Conservation (phyloP, 2,113 vertebrate species). For the Pontoporia blainvillei region DNA sequence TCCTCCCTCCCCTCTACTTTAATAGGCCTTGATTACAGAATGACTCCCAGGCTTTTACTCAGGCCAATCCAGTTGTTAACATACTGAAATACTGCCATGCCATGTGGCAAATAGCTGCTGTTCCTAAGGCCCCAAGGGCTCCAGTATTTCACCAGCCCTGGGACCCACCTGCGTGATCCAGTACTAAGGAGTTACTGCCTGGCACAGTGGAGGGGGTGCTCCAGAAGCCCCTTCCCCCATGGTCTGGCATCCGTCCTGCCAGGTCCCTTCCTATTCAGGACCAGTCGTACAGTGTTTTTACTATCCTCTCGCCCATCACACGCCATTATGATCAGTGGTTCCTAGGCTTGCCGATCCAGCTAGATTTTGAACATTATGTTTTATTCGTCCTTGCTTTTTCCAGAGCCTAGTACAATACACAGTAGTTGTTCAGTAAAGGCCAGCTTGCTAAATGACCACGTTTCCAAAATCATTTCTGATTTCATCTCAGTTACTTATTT, state of each 20-base stretch:
- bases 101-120: background rate
- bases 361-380: conserved; percentile 35
- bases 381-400: conserved; percentile 35
- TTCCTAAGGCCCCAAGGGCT: background rate
- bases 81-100: background rate
- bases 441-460: conserved; percentile 46
- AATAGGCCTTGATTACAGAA: background rate
- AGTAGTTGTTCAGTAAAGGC: conserved; percentile 33
- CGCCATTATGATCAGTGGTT: background rate
- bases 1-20: background rate
- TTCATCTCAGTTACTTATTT: conserved; percentile 49
- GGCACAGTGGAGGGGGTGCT: background rate
- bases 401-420: background rate
- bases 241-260: background rate
- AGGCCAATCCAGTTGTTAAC: background rate
- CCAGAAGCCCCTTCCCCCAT: background rate
- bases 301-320: background rate
- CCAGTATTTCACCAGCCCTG: background rate
- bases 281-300: background rate
- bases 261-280: background rate
- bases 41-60: background rate
- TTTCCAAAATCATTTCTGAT: conserved; percentile 58
- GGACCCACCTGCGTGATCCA: background rate
- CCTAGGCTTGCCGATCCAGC: background rate
- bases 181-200: background rate